Base-by-base conservation (phyloP, 2,888 invertebrate genomes). In the Caenorhabditis panamensis region DNA sequence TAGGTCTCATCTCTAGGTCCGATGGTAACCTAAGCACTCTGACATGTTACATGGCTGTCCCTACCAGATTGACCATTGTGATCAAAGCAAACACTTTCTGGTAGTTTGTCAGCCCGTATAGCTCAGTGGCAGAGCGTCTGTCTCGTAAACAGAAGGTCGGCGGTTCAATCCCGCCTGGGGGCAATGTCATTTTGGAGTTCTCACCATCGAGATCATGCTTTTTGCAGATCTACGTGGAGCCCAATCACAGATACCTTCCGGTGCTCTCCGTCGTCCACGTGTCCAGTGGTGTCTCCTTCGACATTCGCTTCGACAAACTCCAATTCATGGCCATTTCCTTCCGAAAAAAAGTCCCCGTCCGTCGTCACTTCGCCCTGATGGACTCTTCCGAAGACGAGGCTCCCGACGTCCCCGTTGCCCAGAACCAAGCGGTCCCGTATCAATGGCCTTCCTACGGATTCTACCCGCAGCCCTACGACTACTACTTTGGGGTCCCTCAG, bases 91-190 rank as follows among this genome's bases (percentile, higher is more conserved):
- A n/a, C n/a, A n/a, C n/a, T n/a, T n/a, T n/a, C n/a, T n/a, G n/a
- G n/a, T 9, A 11, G 26, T 26, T 1, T 26, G 1, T 24, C 37
- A 1, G 88, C 88, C 88, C 88, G 83, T 86, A 87, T 88, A 87
- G 88, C 88, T 88, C 87, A 88, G 88, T 85, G 88, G 88, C 87
- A 88, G 88, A 88, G 88, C 89, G 88, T 89, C 88, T 88, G 89
- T 89, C 89, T 88, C 84, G 88, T 89, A 88, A 89, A 89, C 89
- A 88, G 87, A 88, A 88, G 89, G 88, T 88, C 89, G 88, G 87
- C 83, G 86, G 87, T 87, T 87, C 87, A 84, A 87, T 87, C 87
- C 87, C 85, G 85, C 84, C 47, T 47, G 47, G 47, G 47, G 47
- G 47, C 47, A 47, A 47, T 53, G 36, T 37, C 31, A 6, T 31